Evolutionary conservation across 1,140 invertebrate species (phyloP).

Genomic region (Streblospio benedicti): DNA sequence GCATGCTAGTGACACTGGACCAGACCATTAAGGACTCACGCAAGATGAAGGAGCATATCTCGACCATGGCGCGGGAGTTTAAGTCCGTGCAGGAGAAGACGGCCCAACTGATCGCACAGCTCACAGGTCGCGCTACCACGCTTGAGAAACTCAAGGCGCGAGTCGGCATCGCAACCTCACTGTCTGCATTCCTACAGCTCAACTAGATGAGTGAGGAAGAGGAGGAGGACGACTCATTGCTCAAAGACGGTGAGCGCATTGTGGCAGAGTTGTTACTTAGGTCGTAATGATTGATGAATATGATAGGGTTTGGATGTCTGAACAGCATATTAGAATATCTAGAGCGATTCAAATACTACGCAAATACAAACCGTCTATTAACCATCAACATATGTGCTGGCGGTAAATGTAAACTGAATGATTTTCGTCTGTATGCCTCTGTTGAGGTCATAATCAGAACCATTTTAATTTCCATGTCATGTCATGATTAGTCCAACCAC

Average conservation of each 20-base stretch:
- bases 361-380: too few species aligned
- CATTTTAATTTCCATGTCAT: too few species aligned
- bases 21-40: conserved; percentile 40
- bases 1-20: conserved; percentile 39
- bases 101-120: conserved; percentile 32
- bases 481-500: too few species aligned
- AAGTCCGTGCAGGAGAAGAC: conserved; percentile 38
- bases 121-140: conserved; percentile 40
- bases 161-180: conserved; percentile 35
- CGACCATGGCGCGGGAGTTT: conserved; percentile 36
- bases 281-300: too few species aligned
- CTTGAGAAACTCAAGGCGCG: conserved; percentile 45
- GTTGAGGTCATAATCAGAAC: too few species aligned
- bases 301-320: too few species aligned
- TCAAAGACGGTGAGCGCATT: conserved; percentile 33
- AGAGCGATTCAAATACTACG: too few species aligned
- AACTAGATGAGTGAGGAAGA: conserved; percentile 39
- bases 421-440: too few species aligned
- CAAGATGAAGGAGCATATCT: conserved; percentile 43
- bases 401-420: too few species aligned
- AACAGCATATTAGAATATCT: too few species aligned
- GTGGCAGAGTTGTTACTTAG: neutral
- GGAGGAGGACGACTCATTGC: conserved; percentile 41
- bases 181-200: conserved; percentile 43
- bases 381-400: too few species aligned